Evolutionary conservation across 1,140 invertebrate species (phyloP), one percentile per base, ranked within the genome.

Genomic region (Apis florea): DNA sequence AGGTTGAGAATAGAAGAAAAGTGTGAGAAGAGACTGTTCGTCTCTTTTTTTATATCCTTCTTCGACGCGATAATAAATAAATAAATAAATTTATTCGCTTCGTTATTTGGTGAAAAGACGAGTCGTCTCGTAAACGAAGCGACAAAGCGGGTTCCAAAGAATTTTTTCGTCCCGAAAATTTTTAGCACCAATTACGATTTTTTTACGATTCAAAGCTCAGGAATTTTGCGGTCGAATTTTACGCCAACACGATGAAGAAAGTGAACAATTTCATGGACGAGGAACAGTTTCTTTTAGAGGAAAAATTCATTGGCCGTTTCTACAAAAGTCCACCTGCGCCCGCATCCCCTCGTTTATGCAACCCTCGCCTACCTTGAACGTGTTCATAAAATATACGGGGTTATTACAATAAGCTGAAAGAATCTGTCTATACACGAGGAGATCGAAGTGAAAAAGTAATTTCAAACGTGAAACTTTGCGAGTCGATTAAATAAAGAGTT

Each of bases 261-360:
- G 68, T 79, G 85, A 82, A 64, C 78, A 70, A 83, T 82, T 79
- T 83, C 75, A 70, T 77, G 70, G 58, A 59, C 47, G 51, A 67
- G 47, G 56, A 31, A 79, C 83, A 86, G 85, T 89, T 87, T 89
- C 31, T 83, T 68, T 59, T 40, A 4, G 5, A 47, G 67, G 51
- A 81, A 79, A 82, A 87, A 89, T 89, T 89, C 88, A 89, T 89
- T 85, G 87, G 68, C 66, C 82, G 85, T 86, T 87, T 72, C 54
- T 68, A 53, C 69, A 75, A 21, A 68, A 83, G 84, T 88, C 86
- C 87, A 88, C 87, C 87, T 88, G 87, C 68, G 86, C 53, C 84
- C 86, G 47, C 31, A 19, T 59, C 17, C 26, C 61, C 66, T 59
- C 74, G 54, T 88, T 88, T 88, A 88, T 88, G 80, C 83, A 88